Evolutionary conservation across 2,797 vertebrate species (phyloP).

Genomic region (Botia almorhae): DNA sequence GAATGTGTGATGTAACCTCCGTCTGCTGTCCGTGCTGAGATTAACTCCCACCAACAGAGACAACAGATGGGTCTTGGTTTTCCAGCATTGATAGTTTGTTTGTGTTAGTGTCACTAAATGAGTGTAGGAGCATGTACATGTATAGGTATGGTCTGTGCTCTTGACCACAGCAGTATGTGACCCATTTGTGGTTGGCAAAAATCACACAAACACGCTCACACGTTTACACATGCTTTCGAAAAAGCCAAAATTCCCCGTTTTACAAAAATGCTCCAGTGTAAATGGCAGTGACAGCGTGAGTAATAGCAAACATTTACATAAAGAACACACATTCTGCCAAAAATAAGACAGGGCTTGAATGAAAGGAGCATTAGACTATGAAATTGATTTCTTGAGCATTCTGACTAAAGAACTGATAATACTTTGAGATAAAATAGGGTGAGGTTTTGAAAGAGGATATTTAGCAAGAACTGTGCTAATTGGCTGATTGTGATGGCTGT

Average conservation of each 20-base stretch:
- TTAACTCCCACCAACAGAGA: constrained; percentile 77
- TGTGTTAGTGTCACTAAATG: constrained; percentile 65
- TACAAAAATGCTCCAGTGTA: constrained; percentile 1
- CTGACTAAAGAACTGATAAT: neutral
- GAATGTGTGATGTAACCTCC: constrained; percentile 62
- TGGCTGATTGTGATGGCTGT: too few species aligned
- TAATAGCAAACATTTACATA: constrained; percentile 16
- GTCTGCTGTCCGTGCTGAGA: constrained; percentile 73
- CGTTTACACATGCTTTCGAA: neutral
- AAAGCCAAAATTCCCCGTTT: constrained; percentile 8
- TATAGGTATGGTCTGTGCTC: constrained; percentile 10
- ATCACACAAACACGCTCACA: neutral
- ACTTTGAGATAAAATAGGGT: neutral
- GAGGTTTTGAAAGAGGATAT: neutral
- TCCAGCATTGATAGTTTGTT: constrained; percentile 65
- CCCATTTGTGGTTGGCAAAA: neutral
- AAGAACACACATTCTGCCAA: neutral
- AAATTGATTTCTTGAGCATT: neutral
- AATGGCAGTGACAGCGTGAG: neutral
- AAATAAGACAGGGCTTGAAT: constrained; percentile 8
- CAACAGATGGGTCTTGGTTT: constrained; percentile 77
- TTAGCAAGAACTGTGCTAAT: neutral
- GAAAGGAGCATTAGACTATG: neutral
- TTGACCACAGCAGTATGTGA: neutral
- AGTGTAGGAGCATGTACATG: constrained; percentile 28